Base-by-base conservation (phyloP, 2,797 vertebrate species). In the Paedocypris micromegethes region DNA sequence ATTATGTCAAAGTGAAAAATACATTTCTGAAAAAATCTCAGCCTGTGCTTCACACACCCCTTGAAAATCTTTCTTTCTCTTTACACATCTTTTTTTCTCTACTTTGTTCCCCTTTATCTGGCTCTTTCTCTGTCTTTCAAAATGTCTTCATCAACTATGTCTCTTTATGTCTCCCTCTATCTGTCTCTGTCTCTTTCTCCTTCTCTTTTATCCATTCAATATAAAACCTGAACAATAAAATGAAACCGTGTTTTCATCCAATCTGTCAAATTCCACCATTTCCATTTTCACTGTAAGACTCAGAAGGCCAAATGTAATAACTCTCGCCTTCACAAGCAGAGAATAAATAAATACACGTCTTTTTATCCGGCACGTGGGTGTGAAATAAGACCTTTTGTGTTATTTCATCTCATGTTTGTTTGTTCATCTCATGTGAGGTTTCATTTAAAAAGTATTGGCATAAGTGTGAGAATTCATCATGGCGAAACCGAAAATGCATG, bases 401-500 rank as follows among this genome's bases (percentile, higher is more conserved):
- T 52, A 41, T 61, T 68, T 9, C n/a, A 23, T 51, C 54, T 42
- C 37, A n/a, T 7, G 37, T 58, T 58, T 55, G 9, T 59, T 40
- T 51, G 23, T 23, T 23, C 23, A 23, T 23, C 23, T 23, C 23
- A 23, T 52, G 5, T 43, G 52, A 49, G 9, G 44, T 62, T 61
- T 73, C 53, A 58, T 66, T 63, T 38, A 5, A 50, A 66, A 45
- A 49, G 40, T 2, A 64, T 48, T 58, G 44, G 37, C 5, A 66
- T 47, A 51, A 60, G 63, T 2, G 55, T 9, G 52, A 63, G 52
- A 48, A 52, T 70, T 45, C 51, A 65, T 53, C 51, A 54, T 60
- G 55, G 60, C 23, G 23, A 43, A 55, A 42, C 44, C 49, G 45
- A 70, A 57, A 54, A 47, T 48, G 41, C 37, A 47, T 7, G 47